Conservation (phyloP, 2,113 vertebrate genomes). For the Oryzias curvinotus region DNA sequence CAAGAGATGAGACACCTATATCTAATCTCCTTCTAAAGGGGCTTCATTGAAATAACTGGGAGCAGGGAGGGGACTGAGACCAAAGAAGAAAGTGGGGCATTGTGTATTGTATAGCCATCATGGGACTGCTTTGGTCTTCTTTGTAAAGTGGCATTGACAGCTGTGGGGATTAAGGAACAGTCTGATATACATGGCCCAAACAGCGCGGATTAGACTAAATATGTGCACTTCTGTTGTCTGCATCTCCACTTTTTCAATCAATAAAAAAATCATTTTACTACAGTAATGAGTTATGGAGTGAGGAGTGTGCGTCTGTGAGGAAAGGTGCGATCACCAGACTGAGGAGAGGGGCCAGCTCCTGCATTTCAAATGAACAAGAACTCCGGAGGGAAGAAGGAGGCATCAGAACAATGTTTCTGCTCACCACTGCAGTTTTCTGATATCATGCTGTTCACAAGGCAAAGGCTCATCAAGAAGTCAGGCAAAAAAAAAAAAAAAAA, state of each 20-base stretch:
- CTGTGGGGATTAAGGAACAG: slow-evolving; percentile 67
- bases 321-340: slow-evolving; percentile 9
- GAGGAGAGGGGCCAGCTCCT: slow-evolving; percentile 1
- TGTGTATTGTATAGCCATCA: slow-evolving; percentile 61
- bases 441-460: slow-evolving; percentile 7
- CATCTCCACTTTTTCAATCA: slow-evolving; percentile 61
- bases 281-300: slow-evolving; percentile 14
- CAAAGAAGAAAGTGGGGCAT: slow-evolving; percentile 58
- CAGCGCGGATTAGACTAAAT: slow-evolving; percentile 69
- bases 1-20: slow-evolving; percentile 66
- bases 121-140: slow-evolving; percentile 52
- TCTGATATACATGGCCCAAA: slow-evolving; percentile 55
- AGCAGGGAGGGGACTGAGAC: slow-evolving; percentile 40
- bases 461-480: slow-evolving; percentile 17
- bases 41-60: slow-evolving; percentile 55
- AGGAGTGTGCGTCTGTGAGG: slow-evolving; percentile 16
- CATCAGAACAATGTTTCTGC: slow-evolving; percentile 40
- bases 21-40: slow-evolving; percentile 69
- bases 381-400: slow-evolving; percentile 19
- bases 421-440: slow-evolving; percentile 28
- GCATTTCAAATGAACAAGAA: not conserved
- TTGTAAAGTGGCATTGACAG: slow-evolving; percentile 68
- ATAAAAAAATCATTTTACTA: slow-evolving; percentile 63
- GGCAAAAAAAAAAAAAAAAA: not conserved
- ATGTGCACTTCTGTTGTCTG: slow-evolving; percentile 57